These are phyloP conservation scores for Marisa cornuarietis DNA, from an alignment of 1,140 invertebrate genomes.

Conservation along the genomic window DNA sequence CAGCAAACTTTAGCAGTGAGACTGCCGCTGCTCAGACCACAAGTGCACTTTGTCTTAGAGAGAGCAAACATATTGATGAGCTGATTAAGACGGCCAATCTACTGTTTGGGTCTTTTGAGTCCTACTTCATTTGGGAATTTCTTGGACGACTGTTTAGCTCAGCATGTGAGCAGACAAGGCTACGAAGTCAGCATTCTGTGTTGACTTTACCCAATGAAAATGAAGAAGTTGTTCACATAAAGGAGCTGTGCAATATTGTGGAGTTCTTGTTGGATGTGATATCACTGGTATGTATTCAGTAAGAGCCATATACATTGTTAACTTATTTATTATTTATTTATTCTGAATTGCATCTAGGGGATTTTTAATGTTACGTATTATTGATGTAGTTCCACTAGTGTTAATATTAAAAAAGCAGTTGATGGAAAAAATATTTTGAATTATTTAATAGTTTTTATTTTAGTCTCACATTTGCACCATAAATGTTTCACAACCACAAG, in stretches of 20 bases:
- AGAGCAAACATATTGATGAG: slow-evolving; percentile 58
- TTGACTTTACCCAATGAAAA: slow-evolving; percentile 25
- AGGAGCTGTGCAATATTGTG: slow-evolving; percentile 75
- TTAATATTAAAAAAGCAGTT: no score
- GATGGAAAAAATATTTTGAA: no score
- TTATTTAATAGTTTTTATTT: no score
- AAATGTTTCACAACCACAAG: no score
- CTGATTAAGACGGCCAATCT: slow-evolving; percentile 86
- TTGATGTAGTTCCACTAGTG: no score
- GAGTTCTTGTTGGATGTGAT: slow-evolving; percentile 84
- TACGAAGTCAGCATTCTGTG: slow-evolving; percentile 5
- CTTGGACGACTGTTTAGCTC: slow-evolving; percentile 77
- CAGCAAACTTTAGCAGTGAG: slow-evolving; percentile 23
- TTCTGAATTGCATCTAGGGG: no score
- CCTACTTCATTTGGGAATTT: slow-evolving; percentile 88
- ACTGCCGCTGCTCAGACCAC: slow-evolving; percentile 9
- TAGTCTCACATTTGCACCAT: no score
- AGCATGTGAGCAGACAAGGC: slow-evolving; percentile 67
- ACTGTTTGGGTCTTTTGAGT: slow-evolving; percentile 85
- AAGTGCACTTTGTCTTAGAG: slow-evolving; percentile 1
- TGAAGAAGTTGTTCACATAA: slow-evolving; percentile 50
- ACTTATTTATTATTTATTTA: no score
- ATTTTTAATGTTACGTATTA: no score
- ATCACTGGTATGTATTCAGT: slow-evolving; percentile 69
- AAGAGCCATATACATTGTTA: not conserved